These are phyloP conservation scores for Meriones psammophilus DNA, from an alignment of 2,797 vertebrate genomes.

Conservation along the genomic window DNA sequence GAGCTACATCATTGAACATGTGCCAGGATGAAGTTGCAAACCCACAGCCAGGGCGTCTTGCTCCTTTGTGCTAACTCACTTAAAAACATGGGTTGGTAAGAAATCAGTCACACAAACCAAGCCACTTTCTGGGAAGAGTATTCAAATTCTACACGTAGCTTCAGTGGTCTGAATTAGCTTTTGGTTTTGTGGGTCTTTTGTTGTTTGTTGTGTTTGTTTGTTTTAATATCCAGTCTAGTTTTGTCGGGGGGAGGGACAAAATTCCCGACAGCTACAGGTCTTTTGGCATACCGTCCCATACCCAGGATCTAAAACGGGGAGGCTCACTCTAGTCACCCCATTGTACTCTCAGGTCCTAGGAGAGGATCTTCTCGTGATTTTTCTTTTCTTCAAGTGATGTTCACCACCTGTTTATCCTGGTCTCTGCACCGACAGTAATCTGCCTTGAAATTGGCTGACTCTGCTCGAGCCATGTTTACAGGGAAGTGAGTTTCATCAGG, in stretches of 20 bases:
- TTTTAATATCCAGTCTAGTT: not conserved
- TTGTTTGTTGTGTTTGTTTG: not conserved
- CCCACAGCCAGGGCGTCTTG: not conserved
- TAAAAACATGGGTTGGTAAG: constrained; percentile 54
- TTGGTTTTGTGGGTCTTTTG: not conserved
- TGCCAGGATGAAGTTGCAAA: constrained; percentile 18
- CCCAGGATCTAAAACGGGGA: constrained; percentile 18
- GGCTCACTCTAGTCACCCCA: constrained; percentile 47
- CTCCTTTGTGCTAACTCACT: not conserved
- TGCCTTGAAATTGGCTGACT: constrained; percentile 90
- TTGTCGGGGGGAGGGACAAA: not conserved
- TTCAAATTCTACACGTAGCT: constrained; percentile 53
- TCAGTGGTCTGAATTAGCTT: not conserved
- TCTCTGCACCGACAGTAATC: constrained; percentile 87
- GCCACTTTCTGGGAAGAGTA: not conserved
- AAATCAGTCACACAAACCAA: constrained; percentile 68
- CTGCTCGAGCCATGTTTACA: constrained; percentile 85
- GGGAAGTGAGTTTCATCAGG: constrained; percentile 84
- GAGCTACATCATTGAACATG: constrained; percentile 7
- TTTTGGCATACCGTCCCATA: not conserved
- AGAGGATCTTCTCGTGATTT: constrained; percentile 76
- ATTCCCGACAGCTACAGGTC: not conserved
- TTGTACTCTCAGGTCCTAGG: constrained; percentile 37
- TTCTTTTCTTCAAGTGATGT: constrained; percentile 82
- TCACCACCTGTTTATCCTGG: constrained; percentile 82